Base-by-base conservation (phyloP, 1,140 invertebrate genomes). In the Drosophila suzukii region DNA sequence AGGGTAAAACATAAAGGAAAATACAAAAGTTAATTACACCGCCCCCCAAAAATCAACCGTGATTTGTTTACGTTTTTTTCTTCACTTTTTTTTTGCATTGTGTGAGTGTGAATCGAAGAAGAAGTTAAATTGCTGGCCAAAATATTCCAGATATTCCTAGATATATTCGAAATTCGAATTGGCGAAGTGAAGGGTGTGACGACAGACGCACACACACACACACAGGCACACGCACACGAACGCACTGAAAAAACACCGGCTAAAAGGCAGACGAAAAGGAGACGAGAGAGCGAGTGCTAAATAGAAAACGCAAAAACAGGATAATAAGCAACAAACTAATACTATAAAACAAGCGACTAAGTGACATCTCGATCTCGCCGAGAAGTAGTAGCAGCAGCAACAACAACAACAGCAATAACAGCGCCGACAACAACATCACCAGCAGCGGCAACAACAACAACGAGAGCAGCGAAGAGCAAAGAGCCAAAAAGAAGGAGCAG, bases 41-140 rank as follows among this genome's bases (percentile, higher is more conserved):
- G 62, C 70, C 49, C 46, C 61, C 3, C 27, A 27, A 27, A 27
- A 5, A 4, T 70, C 7, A 78, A 55, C 53, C 84, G 81, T 86
- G 78, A 83, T 88, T 79, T 89, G 84, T 89, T 88, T 89, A 83
- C 54, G 80, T 89, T 78, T 78, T 67, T 78, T 88, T 81, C 85
- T 86, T 76, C 67, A 66, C 43, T 5, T 51, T 49, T 70, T 76
- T 86, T 89, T 88, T 89, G 66, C 88, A 76, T 60, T 79, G 68
- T 86, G 79, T 65, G 81, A 80, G 82, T 86, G 81, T 66, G 71
- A 34, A 34, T 10, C 32, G 32, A 6, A 8, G 30, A 1, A 77
- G 60, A 75, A 73, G 66, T 60, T 20, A 50, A 72, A 62, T 34
- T 49, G 30, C 44, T 68, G 67, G 65, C 41, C 36, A 67, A 65